These are phyloP conservation scores for Drosophila santomea DNA, from an alignment of 1,140 invertebrate species.

Conservation along the genomic window DNA sequence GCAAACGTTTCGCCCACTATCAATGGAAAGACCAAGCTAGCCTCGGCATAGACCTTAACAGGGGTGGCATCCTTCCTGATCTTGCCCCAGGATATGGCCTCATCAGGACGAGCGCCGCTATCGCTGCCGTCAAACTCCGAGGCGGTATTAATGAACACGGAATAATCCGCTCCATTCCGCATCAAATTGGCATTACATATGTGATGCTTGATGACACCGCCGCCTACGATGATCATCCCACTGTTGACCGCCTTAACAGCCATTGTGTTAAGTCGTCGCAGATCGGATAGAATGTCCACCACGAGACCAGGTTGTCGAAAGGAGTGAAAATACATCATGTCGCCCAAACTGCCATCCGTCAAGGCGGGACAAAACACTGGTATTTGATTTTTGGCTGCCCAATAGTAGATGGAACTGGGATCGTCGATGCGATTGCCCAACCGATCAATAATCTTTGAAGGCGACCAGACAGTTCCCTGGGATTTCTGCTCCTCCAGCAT, in stretches of 20 bases:
- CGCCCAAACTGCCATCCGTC: slow-evolving; percentile 99
- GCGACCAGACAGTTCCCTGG: slow-evolving; percentile 94
- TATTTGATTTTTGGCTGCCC: slow-evolving; percentile 99
- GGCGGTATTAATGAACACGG: slow-evolving; percentile 98
- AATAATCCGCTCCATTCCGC: slow-evolving; percentile 99
- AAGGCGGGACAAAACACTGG: slow-evolving; percentile 99
- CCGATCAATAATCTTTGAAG: slow-evolving; percentile 93
- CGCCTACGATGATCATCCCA: slow-evolving; percentile 99
- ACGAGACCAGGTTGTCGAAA: slow-evolving; percentile 96
- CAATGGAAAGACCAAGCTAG: slow-evolving; percentile 97
- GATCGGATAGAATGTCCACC: slow-evolving; percentile 97
- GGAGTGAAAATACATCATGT: slow-evolving; percentile 99
- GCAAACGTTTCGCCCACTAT: slow-evolving; percentile 98
- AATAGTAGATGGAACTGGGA: slow-evolving; percentile 97
- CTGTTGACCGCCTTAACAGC: slow-evolving; percentile 96
- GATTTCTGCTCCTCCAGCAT: slow-evolving; percentile 95
- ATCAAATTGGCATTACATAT: slow-evolving; percentile 99
- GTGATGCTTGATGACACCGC: slow-evolving; percentile 99
- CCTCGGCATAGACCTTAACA: slow-evolving; percentile 98
- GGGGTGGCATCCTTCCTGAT: slow-evolving; percentile 94
- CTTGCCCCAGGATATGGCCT: slow-evolving; percentile 99
- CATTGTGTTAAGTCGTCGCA: slow-evolving; percentile 95
- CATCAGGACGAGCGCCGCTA: slow-evolving; percentile 98
- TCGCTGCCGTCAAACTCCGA: slow-evolving; percentile 99
- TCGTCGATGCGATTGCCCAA: slow-evolving; percentile 97